phyloP scores from a whole-genome alignment of 1,140 invertebrate genomes.

The Plutomurus gul region DNA sequence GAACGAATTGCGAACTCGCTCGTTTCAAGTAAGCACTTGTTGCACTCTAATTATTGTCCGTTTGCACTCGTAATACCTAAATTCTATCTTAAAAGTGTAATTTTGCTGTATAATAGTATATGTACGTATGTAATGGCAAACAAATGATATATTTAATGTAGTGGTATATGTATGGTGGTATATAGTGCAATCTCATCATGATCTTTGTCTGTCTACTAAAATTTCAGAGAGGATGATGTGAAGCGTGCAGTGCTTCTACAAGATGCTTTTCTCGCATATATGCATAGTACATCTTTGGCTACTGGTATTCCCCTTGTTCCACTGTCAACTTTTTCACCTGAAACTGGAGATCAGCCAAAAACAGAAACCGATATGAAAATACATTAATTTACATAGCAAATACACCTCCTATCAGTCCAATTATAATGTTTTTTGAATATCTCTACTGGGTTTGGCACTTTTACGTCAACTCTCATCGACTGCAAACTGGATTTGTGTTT shows the following conservation, averaged over 20 bases:
- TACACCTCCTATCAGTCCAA: neutral
- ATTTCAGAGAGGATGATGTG: slow-evolving; percentile 36
- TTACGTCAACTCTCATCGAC: no score
- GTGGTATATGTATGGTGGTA: no score
- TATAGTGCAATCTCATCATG: no score
- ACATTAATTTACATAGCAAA: no score
- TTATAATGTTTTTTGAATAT: no score
- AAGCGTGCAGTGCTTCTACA: slow-evolving; percentile 33
- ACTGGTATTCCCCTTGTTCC: slow-evolving; percentile 35
- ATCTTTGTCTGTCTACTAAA: neutral
- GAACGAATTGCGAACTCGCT: slow-evolving; percentile 38
- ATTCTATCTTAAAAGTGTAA: no score
- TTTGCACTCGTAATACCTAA: neutral
- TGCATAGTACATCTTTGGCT: slow-evolving; percentile 31
- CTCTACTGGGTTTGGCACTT: no score
- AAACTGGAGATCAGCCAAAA: neutral
- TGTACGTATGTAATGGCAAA: no score
- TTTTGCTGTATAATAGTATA: no score
- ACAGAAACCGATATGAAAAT: neutral
- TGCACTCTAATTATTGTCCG: neutral
- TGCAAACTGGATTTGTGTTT: no score
- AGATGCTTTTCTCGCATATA: slow-evolving; percentile 37
- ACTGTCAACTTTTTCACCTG: neutral
- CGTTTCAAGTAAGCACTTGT: slow-evolving; percentile 40
- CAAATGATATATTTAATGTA: no score